Percentiles rank a stretch among this genome's conserved stretches.
Conservation (phyloP, 92 coral and sea anemone genomes). For the Paramuricea clavata region DNA sequence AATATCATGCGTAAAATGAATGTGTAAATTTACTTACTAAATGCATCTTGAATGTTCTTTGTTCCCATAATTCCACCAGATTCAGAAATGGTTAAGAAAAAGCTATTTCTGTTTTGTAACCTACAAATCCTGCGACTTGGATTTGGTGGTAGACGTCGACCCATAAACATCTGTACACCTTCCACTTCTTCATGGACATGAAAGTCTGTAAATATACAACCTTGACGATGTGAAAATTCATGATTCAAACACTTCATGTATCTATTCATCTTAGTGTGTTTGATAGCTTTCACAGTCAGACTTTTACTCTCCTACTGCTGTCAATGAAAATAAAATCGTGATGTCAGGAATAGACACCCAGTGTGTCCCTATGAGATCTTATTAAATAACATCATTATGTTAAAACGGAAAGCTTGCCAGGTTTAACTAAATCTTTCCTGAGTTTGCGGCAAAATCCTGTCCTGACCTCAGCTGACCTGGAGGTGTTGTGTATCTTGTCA, state of each 20-base stretch:
- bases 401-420: constrained; percentile 46
- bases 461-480: constrained; percentile 43
- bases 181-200: constrained; percentile 39
- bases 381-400: constrained; percentile 30
- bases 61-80: constrained; percentile 49
- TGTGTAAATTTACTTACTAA: constrained; percentile 34
- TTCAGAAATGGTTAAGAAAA: constrained; percentile 39
- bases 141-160: constrained; percentile 38
- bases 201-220: constrained; percentile 52
- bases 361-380: constrained; percentile 4
- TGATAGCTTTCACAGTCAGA: constrained; percentile 24
- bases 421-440: constrained; percentile 3
- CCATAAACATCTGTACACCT: constrained; percentile 26
- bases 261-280: constrained; percentile 39
- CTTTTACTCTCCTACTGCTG: constrained; percentile 21
- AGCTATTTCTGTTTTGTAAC: constrained; percentile 37
- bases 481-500: constrained; percentile 1
- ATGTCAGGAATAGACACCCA: constrained; percentile 30
- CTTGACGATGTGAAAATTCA: constrained; percentile 50
- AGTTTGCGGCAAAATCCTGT: background rate
- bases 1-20: background rate
- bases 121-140: constrained; percentile 43
- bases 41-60: constrained; percentile 24
- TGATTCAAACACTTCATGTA: constrained; percentile 29
- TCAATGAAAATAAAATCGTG: background rate